Conservation (phyloP, 2,113 vertebrate species). For the Maccullochella peelii region DNA sequence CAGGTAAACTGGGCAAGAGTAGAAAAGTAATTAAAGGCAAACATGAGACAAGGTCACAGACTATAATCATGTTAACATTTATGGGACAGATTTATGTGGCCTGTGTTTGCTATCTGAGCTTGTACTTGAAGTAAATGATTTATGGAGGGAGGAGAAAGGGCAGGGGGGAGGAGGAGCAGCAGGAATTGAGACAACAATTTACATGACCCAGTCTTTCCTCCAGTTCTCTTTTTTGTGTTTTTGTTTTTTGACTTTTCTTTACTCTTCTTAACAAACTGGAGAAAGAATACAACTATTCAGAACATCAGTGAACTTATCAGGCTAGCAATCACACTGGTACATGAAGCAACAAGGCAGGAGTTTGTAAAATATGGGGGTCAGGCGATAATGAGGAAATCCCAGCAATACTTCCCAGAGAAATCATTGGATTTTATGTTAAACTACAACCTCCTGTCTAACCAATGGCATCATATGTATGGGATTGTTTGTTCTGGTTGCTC, state of each 20-base stretch:
- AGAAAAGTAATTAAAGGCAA: background rate
- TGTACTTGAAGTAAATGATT: conserved; percentile 74
- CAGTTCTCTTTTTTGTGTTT: background rate
- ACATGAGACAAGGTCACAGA: background rate
- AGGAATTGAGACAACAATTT: conserved; percentile 1
- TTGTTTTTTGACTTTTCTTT: background rate
- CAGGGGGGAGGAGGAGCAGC: background rate
- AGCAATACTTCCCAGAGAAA: background rate
- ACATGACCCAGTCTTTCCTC: background rate
- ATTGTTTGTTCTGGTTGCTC: conserved; percentile 63
- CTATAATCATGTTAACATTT: background rate
- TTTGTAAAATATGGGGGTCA: conserved; percentile 1
- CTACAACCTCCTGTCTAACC: background rate
- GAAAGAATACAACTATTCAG: background rate
- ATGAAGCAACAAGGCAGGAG: background rate
- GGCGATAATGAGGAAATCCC: conserved; percentile 13
- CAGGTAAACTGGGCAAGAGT: background rate
- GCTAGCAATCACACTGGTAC: background rate
- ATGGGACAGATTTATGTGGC: conserved; percentile 27
- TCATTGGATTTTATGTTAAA: background rate
- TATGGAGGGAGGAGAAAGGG: conserved; percentile 45
- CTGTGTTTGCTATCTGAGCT: conserved; percentile 48
- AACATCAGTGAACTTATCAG: background rate
- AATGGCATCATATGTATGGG: conserved; percentile 55
- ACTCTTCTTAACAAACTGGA: background rate